Conservation (phyloP, 1,140 invertebrate species). For the Pararge aegeria region DNA sequence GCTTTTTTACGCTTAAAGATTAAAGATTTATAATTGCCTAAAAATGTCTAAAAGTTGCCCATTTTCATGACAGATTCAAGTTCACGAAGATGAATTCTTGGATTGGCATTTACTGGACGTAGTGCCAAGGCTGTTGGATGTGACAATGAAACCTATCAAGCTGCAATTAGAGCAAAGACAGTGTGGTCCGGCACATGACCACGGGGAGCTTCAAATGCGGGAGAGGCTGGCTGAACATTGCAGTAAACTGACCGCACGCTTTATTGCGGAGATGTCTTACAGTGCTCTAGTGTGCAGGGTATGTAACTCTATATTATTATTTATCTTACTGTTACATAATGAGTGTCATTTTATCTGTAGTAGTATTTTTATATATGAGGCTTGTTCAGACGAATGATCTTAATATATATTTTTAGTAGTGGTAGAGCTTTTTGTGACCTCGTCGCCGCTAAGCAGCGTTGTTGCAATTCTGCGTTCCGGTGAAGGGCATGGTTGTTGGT, state of each 20-base stretch:
- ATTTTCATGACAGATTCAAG: slow-evolving; percentile 21
- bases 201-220: slow-evolving; percentile 56
- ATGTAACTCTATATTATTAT: neutral
- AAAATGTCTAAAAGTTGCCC: too few relatives aligned
- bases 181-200: slow-evolving; percentile 62
- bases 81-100: slow-evolving; percentile 28
- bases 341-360: too few relatives aligned
- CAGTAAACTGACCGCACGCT: slow-evolving; percentile 90
- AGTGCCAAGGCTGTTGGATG: slow-evolving; percentile 89
- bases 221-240: slow-evolving; percentile 87
- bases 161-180: slow-evolving; percentile 73
- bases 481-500: too few relatives aligned
- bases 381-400: too few relatives aligned
- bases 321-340: neutral
- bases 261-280: slow-evolving; percentile 93
- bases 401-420: too few relatives aligned
- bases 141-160: slow-evolving; percentile 89
- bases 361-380: too few relatives aligned
- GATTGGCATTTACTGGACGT: slow-evolving; percentile 92
- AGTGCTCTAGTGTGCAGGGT: slow-evolving; percentile 75
- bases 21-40: too few relatives aligned
- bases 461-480: too few relatives aligned
- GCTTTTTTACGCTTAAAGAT: too few relatives aligned
- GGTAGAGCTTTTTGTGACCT: too few relatives aligned
- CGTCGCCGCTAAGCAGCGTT: too few relatives aligned